phyloP scores from a whole-genome alignment of 2,113 vertebrate species.

The Epinephelus cyanopodus region DNA sequence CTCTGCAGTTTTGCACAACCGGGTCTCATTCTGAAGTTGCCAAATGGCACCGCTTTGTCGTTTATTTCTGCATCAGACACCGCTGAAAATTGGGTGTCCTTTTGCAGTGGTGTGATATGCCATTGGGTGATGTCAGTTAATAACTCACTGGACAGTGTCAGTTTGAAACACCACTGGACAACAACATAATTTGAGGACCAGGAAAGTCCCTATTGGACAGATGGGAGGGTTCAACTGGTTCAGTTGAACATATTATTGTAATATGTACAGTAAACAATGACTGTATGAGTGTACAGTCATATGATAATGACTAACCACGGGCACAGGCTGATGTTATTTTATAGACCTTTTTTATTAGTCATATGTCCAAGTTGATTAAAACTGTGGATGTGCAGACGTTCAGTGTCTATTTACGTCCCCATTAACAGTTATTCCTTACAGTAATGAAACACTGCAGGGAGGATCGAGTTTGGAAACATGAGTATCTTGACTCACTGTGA shows the following conservation, averaged over 20 bases:
- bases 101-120: too few relatives aligned
- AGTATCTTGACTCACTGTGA: neutral
- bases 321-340: neutral
- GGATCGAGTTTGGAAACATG: conserved; percentile 12
- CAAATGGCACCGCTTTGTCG: too few relatives aligned
- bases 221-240: neutral
- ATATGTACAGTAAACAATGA: neutral
- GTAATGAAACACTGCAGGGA: neutral
- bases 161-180: too few relatives aligned
- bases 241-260: neutral
- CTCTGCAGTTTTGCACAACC: too few relatives aligned
- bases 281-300: neutral
- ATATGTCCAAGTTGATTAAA: neutral
- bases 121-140: too few relatives aligned
- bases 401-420: neutral
- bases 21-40: too few relatives aligned
- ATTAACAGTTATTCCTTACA: too few relatives aligned
- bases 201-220: too few relatives aligned
- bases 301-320: neutral
- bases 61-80: too few relatives aligned
- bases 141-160: too few relatives aligned
- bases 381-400: neutral
- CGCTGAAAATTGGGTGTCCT: too few relatives aligned
- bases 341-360: neutral
- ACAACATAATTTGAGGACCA: too few relatives aligned